Conservation (phyloP, 2,113 vertebrate genomes). For the Entomyzon cyanotis region DNA sequence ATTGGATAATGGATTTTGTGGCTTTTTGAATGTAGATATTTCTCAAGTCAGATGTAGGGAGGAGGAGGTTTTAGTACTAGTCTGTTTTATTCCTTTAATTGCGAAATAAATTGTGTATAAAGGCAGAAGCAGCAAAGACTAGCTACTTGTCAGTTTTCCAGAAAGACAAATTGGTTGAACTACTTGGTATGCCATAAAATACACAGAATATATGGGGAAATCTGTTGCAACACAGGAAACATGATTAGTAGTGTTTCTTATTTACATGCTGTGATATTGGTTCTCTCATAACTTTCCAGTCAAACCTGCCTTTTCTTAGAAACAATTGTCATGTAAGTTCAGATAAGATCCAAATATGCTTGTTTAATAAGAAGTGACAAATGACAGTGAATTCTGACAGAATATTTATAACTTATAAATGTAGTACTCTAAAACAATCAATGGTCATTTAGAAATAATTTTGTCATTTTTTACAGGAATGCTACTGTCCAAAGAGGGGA, state of each 20-base stretch:
- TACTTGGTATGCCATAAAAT: not conserved
- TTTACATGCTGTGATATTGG: not conserved
- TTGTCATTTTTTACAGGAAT: not conserved
- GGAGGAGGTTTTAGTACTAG: not conserved
- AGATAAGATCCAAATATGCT: not conserved
- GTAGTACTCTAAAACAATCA: not conserved
- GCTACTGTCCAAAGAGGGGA: not conserved
- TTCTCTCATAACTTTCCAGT: not conserved
- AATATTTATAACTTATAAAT: not conserved
- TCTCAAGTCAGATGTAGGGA: not conserved
- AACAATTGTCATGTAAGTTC: not conserved
- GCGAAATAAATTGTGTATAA: not conserved
- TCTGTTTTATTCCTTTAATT: not conserved
- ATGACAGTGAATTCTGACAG: not conserved
- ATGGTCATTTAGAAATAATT: not conserved
- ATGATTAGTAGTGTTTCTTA: not conserved
- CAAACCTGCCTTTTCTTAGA: not conserved
- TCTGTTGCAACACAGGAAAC: not conserved
- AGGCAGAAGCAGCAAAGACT: not conserved
- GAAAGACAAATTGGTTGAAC: not conserved
- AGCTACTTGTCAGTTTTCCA: not conserved
- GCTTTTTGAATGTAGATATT: not conserved
- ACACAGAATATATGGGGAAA: not conserved
- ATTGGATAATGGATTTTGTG: not conserved
- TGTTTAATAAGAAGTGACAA: slow-evolving; percentile 13